Evolutionary conservation across 2,113 vertebrate genomes (phyloP), one percentile per base, ranked within the genome.

Genomic region (Leiothrix lutea): DNA sequence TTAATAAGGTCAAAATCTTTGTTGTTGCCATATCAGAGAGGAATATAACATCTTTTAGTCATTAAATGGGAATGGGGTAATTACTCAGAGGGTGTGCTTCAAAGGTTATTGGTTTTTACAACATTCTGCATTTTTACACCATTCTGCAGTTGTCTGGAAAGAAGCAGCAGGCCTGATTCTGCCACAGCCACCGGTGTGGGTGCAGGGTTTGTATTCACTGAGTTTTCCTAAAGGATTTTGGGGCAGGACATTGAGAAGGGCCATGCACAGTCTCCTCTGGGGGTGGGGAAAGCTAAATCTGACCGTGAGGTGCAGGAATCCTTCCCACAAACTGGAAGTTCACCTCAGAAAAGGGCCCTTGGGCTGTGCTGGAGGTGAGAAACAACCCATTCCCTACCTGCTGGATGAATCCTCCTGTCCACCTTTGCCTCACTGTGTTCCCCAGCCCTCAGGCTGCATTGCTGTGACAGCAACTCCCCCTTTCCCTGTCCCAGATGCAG

Each of bases 21-120:
- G 94, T 95, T 97, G 93, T 97, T 97, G 93, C 95, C 90, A 96
- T 97, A 96, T 97, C 92, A 93, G 94, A 97, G 83, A 95, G 58
- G 72, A 95, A 86, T 95, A 93, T 90, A 94, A 97, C 97, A 97
- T 97, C 97, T 97, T 97, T 97, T 97, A 97, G 92, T 95, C 94
- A 97, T 97, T 97, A 97, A 75, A 92, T 93, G 95, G 84, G 88
- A 95, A 97, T 96, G 92, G 95, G 48, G 86, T 97, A 97, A 95
- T 96, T 96, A 96, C 93, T 96, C 80, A 60, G 92, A 94, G 96
- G 72, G 92, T 80, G 69, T 84, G 93, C 94, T 97, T 97, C 96
- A 97, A 96, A 97, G 95, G 92, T 97, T 96, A 92, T 90, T 97
- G 91, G 75, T 56, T 97, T 97, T 95, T 97, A 92, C 93, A 96